Percentiles rank a stretch among this genome's conserved stretches.
These are phyloP conservation scores for Prunella fulvescens DNA, from an alignment of 2,113 vertebrate species.

Conservation along the genomic window DNA sequence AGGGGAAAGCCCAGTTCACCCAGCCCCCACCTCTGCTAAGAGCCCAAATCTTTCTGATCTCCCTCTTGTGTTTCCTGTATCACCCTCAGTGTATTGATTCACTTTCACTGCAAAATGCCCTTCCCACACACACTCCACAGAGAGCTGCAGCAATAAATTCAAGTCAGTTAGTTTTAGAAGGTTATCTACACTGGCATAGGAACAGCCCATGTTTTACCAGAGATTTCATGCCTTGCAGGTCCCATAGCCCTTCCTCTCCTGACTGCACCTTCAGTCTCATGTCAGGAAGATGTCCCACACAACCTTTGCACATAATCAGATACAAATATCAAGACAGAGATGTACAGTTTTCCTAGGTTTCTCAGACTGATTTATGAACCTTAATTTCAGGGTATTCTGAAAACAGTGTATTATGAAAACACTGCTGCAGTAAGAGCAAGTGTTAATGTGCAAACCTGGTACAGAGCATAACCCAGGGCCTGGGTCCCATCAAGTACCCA, in stretches of 20 bases:
- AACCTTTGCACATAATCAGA: not conserved
- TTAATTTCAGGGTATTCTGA: not conserved
- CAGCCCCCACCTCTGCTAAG: not conserved
- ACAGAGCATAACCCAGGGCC: not conserved
- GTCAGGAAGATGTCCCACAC: not conserved
- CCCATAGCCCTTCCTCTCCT: not conserved
- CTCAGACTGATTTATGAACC: not conserved
- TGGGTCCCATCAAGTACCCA: not conserved
- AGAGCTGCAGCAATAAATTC: not conserved
- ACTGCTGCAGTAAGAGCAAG: not conserved
- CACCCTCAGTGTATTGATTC: not conserved
- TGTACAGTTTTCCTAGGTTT: not conserved
- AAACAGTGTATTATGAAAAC: not conserved
- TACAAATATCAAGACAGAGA: not conserved
- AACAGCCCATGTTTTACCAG: not conserved
- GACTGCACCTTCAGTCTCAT: fast-evolving
- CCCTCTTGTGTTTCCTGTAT: not conserved
- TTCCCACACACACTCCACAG: not conserved
- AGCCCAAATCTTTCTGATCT: not conserved
- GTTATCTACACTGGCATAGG: not conserved
- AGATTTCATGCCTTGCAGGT: not conserved
- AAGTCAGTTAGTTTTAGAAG: not conserved
- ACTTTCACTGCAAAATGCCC: not conserved
- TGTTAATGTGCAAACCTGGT: not conserved
- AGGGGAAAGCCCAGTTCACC: not conserved